A percentile compares a stretch with the other conserved stretches of the same genome.
phyloP scores from a whole-genome alignment of 2,888 invertebrate species.

The Artemia sinica region DNA sequence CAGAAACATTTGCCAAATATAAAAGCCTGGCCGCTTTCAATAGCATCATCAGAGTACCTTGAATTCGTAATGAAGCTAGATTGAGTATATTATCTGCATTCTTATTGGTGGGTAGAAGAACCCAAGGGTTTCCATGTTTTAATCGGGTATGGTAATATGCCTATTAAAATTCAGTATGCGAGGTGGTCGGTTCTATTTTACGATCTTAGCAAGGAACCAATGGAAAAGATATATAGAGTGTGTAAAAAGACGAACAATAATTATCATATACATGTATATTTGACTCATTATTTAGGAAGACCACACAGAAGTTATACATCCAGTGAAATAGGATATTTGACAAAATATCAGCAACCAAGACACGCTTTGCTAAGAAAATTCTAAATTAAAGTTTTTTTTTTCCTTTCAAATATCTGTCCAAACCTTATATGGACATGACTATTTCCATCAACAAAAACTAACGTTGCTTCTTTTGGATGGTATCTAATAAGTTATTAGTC shows the following conservation, averaged over 20 bases:
- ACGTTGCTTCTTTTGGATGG: too few species aligned
- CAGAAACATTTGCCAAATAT: neutral
- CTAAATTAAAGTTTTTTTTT: too few species aligned
- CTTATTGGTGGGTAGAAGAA: neutral
- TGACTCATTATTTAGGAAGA: neutral
- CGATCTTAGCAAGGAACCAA: neutral
- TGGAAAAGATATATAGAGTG: constrained; percentile 9
- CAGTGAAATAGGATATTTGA: too few species aligned
- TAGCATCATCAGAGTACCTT: neutral
- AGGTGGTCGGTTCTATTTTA: constrained; percentile 1
- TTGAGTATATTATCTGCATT: neutral
- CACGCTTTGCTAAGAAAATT: too few species aligned
- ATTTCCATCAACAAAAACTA: too few species aligned
- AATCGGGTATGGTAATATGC: constrained; percentile 4
- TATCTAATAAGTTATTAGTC: too few species aligned
- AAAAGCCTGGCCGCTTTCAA: constrained; percentile 4
- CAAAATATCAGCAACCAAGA: too few species aligned
- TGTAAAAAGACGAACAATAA: neutral
- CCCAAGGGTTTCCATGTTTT: constrained; percentile 14
- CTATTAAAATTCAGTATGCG: constrained; percentile 14
- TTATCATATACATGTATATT: constrained; percentile 12
- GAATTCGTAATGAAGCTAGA: neutral
- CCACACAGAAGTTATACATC: neutral
- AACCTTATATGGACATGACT: too few species aligned
- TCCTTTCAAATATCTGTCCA: too few species aligned